Percentiles rank a stretch among this genome's conserved stretches.
Conservation (phyloP, 2,797 vertebrate genomes). For the Eidolon dupreanum region DNA sequence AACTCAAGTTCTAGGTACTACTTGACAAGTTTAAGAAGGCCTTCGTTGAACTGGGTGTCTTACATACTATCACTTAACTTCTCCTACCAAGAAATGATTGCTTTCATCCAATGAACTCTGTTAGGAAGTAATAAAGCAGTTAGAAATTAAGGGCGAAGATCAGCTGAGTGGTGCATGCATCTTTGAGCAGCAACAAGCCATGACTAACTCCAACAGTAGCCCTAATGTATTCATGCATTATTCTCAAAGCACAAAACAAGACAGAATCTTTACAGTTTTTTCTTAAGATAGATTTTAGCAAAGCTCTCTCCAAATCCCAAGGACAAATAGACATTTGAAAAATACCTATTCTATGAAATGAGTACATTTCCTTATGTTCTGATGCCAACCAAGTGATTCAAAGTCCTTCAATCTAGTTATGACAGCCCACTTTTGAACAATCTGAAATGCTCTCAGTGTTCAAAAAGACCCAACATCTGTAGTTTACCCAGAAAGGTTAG, state of each 20-base stretch:
- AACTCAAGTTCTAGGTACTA: not conserved
- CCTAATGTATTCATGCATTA: not conserved
- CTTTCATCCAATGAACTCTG: not conserved
- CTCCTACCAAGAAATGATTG: not conserved
- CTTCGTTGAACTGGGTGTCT: not conserved
- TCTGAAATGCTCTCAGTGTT: not conserved
- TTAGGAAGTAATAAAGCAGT: not conserved
- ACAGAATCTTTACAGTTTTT: not conserved
- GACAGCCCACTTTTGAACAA: not conserved
- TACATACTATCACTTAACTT: not conserved
- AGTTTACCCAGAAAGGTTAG: not conserved
- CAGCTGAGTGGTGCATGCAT: not conserved
- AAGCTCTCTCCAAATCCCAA: not conserved
- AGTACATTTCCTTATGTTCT: not conserved
- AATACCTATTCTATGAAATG: not conserved
- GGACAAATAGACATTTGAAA: not conserved
- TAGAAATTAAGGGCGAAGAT: not conserved
- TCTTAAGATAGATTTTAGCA: not conserved
- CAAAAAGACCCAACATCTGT: not conserved
- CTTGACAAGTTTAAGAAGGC: not conserved
- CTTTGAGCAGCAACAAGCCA: not conserved
- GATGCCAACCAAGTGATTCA: not conserved
- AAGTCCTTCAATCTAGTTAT: not conserved
- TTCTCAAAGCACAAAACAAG: not conserved
- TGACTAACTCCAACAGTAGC: not conserved